These are phyloP conservation scores for Apostichopus japonicus DNA, from an alignment of 35 echinoderm and acorn worm species.

Conservation along the genomic window DNA sequence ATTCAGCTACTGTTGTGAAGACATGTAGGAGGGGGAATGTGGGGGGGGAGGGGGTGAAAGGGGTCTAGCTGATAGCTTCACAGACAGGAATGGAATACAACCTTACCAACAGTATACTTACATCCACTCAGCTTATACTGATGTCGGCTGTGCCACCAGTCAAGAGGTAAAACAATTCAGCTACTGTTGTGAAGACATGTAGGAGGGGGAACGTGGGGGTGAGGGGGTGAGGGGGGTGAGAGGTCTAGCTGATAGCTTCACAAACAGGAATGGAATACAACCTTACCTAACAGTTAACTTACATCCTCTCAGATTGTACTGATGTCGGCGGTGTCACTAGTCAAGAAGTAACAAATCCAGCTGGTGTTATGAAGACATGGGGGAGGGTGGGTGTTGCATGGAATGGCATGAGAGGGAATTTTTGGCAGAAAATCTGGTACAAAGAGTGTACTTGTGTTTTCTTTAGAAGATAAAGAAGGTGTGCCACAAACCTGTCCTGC, in stretches of 20 bases:
- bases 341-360: conserved; percentile 42
- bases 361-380: no score
- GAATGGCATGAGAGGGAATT: no score
- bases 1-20: neutral
- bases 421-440: no score
- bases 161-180: conserved; percentile 40
- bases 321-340: conserved; percentile 81
- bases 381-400: neutral
- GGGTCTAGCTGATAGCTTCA: conserved; percentile 49
- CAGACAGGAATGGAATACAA: conserved; percentile 91
- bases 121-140: conserved; percentile 79
- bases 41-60: no score
- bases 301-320: conserved; percentile 84
- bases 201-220: no score
- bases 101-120: conserved; percentile 93
- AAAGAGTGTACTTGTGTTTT: no score
- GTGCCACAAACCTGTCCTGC: no score
- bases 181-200: no score
- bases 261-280: conserved; percentile 90
- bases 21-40: neutral
- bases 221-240: no score
- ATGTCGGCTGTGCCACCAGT: conserved; percentile 82
- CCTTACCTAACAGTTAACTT: conserved; percentile 90
- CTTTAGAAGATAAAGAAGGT: no score
- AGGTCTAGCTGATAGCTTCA: conserved; percentile 54